Base-by-base conservation (phyloP, 2,797 vertebrate genomes). In the Brachyalestes nurse region DNA sequence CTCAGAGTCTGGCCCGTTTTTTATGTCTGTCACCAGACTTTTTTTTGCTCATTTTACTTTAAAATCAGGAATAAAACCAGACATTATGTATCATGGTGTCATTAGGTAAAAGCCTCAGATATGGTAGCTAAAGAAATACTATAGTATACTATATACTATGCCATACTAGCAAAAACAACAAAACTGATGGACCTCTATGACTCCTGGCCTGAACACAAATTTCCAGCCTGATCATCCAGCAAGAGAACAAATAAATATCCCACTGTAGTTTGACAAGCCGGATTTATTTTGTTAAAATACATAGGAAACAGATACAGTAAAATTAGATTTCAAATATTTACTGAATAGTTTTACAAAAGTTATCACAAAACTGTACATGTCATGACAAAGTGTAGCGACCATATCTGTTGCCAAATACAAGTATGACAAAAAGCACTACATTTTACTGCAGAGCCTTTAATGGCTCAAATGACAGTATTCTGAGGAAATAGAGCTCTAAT, bases 321-420 rank as follows among this genome's bases (percentile, higher is more conserved):
- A 97, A 95, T 92, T 93, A 95, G 90, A 94, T 96, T 95, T 94
- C 91, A 96, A 96, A 95, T 95, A 79, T 94, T 91, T 87, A 93
- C 94, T 92, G 90, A 90, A 93, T 95, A 91, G 94, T 90, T 89
- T 95, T 94, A 97, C 94, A 98, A 99, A 99, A 98, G 92, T 96
- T 97, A 97, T 97, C 96, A 98, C 95, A 97, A 83, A 98, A 97
- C 96, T 97, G 96, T 97, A 97, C 94, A 97, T 95, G 93, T 95
- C 91, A 92, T 94, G 93, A 96, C 94, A 92, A 88, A 87, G 88
- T 88, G 92, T 92, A 93, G 93, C 93, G 93, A 93, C 95, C 90
- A 91, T 92, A 91, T 88, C 93, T 92, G 92, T 95, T 92, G 93
- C 89, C 88, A 89, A 86, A 91, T 93, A 94, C 89, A 93, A 80